phyloP scores from a whole-genome alignment of 2,888 invertebrate species.

The Mimumesa dahlbomi region DNA sequence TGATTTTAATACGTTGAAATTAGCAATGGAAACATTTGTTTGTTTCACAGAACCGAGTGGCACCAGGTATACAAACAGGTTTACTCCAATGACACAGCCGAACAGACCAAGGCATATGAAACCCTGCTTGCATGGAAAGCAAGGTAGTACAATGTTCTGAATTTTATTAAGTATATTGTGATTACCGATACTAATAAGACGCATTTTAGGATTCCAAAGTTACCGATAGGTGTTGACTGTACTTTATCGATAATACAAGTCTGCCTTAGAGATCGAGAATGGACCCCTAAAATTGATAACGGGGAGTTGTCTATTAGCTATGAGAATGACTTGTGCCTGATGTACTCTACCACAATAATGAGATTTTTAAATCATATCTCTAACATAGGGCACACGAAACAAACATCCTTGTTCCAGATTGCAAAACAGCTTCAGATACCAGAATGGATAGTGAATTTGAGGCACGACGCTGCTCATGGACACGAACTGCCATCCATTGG shows the following conservation, averaged over 20 bases:
- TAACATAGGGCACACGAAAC: conserved; percentile 82
- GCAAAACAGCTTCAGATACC: conserved; percentile 87
- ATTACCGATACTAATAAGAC: not conserved
- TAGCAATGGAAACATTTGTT: not conserved
- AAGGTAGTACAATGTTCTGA: conserved; percentile 63
- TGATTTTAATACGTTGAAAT: not conserved
- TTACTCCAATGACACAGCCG: conserved; percentile 70
- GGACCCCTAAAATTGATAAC: conserved; percentile 69
- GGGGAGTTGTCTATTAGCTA: conserved; percentile 69
- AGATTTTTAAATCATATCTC: conserved; percentile 85
- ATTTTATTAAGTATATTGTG: not conserved
- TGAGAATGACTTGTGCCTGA: conserved; percentile 82
- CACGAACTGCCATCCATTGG: conserved; percentile 85
- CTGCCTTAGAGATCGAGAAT: conserved; percentile 74
- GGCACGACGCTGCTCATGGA: conserved; percentile 90
- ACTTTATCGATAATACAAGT: conserved; percentile 75
- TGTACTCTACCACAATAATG: conserved; percentile 85
- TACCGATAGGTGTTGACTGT: conserved; percentile 76
- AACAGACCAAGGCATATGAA: conserved; percentile 72
- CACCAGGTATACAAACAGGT: conserved; percentile 72
- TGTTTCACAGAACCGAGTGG: conserved; percentile 72
- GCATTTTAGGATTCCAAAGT: conserved; percentile 68
- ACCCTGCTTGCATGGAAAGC: conserved; percentile 76
- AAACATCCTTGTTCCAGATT: conserved; percentile 82
- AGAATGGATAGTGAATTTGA: conserved; percentile 89